Evolutionary conservation across 2,113 vertebrate species (phyloP).

Genomic region (Leptobrachium leishanense): DNA sequence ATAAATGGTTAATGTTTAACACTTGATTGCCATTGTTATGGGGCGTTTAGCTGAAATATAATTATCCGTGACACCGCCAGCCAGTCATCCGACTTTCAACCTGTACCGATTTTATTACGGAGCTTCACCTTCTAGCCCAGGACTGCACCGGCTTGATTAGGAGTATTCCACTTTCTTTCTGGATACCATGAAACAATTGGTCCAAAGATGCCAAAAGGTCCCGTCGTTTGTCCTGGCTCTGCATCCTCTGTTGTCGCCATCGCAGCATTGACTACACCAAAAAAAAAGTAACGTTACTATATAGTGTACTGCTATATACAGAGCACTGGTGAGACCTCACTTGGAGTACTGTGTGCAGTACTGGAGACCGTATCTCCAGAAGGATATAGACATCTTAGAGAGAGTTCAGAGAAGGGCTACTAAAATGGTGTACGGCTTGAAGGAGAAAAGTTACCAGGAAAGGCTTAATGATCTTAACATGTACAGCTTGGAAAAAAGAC

Average conservation of each 20-base stretch:
- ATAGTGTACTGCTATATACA: too few species aligned
- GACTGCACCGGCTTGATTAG: slow-evolving; percentile 11
- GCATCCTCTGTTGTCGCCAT: background rate
- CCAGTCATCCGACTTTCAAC: background rate
- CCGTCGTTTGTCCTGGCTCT: background rate
- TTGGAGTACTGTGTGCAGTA: too few species aligned
- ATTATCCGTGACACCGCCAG: background rate
- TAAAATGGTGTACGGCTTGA: too few species aligned
- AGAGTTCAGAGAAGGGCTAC: too few species aligned
- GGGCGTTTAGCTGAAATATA: background rate
- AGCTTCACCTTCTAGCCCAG: background rate
- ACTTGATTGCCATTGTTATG: background rate
- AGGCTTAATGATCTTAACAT: too few species aligned
- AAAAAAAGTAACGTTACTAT: background rate
- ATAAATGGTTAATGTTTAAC: too few species aligned
- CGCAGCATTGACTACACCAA: background rate
- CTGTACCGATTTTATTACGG: background rate
- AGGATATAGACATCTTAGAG: too few species aligned
- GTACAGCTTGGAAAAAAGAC: too few species aligned
- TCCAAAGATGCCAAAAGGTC: background rate
- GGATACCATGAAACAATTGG: slow-evolving; percentile 3
- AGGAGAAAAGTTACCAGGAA: too few species aligned
- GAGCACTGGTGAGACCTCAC: too few species aligned
- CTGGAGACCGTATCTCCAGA: too few species aligned
- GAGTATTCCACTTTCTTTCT: slow-evolving; percentile 18